Evolutionary conservation across 2,797 vertebrate species (phyloP).

Genomic region (Lepilemur septentrionalis): DNA sequence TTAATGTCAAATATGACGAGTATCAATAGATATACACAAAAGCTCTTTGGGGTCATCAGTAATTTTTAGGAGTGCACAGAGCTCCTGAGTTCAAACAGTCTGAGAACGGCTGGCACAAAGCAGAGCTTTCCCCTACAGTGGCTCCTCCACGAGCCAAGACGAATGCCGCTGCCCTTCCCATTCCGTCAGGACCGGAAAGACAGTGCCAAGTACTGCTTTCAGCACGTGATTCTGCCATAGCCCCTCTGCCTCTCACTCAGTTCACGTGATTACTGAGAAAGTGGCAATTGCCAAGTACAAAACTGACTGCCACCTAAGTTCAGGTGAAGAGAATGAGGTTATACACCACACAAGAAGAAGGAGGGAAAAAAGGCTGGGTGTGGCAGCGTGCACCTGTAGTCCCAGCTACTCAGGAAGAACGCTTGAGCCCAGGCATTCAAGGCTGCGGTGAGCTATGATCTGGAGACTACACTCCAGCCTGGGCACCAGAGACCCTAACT

Average conservation of each 20-base stretch:
- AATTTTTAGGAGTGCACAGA: not conserved
- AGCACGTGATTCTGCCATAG: too few species aligned
- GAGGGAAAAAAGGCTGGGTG: not conserved
- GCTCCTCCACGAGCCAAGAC: not conserved
- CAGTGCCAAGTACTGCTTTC: not conserved
- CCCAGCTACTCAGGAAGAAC: too few species aligned
- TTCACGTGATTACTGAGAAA: not conserved
- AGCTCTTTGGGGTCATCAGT: not conserved
- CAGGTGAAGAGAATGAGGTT: not conserved
- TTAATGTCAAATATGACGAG: not conserved
- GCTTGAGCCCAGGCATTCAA: not conserved
- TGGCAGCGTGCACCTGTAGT: not conserved
- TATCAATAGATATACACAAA: not conserved
- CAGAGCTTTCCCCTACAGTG: not conserved
- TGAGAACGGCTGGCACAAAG: not conserved
- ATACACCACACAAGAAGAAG: too few species aligned
- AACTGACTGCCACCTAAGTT: too few species aligned
- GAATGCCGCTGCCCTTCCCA: not conserved
- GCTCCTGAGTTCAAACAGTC: not conserved
- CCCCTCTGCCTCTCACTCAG: not conserved
- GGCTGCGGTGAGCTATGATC: not conserved
- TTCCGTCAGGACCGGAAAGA: not conserved
- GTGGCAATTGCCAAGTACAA: not conserved
- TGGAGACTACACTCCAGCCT: not conserved
- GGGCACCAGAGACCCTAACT: not conserved